Conservation (phyloP, 2,888 invertebrate species). For the Noctua janthina region DNA sequence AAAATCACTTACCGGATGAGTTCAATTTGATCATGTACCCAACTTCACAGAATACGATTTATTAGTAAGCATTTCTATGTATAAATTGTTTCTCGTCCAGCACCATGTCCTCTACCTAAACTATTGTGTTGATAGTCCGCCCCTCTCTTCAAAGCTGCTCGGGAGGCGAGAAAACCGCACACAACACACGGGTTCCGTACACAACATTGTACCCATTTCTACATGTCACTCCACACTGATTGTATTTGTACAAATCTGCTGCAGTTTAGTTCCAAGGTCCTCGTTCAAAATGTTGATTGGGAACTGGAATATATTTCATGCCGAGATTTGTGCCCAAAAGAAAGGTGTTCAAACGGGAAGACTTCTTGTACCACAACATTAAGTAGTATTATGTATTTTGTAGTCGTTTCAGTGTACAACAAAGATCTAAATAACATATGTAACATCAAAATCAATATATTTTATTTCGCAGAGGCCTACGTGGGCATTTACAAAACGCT, state of each 20-base stretch:
- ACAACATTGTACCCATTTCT: conserved; percentile 19
- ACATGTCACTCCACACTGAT: conserved; percentile 12
- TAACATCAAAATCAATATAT: too few relatives aligned
- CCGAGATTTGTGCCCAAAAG: neutral
- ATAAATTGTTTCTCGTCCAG: neutral
- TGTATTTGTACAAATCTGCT: conserved; percentile 4
- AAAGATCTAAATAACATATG: too few relatives aligned
- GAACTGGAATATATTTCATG: neutral
- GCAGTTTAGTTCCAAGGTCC: neutral
- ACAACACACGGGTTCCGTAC: conserved; percentile 13
- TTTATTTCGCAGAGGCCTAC: too few relatives aligned
- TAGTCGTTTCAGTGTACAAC: neutral
- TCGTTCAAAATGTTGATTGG: conserved; percentile 8
- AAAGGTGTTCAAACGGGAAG: neutral
- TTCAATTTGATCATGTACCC: neutral
- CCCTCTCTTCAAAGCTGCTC: conserved; percentile 28
- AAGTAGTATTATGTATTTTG: neutral
- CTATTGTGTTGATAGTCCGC: conserved; percentile 24
- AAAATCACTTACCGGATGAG: too few relatives aligned
- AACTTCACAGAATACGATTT: neutral
- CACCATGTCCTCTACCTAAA: conserved; percentile 13
- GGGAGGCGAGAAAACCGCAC: conserved; percentile 31
- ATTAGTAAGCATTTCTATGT: neutral
- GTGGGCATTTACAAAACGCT: too few relatives aligned
- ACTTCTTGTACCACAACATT: neutral